Percentiles rank a stretch among this genome's conserved stretches.
Conservation (phyloP, 2,888 invertebrate genomes). For the Diplolepis rosae region DNA sequence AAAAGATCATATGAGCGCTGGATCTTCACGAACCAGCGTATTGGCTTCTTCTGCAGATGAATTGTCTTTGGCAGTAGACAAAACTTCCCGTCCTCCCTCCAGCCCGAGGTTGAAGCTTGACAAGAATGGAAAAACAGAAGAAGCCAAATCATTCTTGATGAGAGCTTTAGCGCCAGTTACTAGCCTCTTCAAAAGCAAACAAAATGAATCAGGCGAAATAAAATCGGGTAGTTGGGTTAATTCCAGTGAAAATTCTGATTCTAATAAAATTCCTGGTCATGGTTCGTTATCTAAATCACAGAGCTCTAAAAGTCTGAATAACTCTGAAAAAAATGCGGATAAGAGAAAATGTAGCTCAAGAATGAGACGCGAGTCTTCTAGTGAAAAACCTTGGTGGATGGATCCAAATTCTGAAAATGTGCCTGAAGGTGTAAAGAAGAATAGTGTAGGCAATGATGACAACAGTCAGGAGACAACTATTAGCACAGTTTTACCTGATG, state of each 20-base stretch:
- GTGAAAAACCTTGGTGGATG: constrained; percentile 71
- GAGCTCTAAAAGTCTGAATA: constrained; percentile 56
- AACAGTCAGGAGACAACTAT: constrained; percentile 70
- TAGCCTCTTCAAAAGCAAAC: constrained; percentile 81
- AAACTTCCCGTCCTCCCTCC: constrained; percentile 76
- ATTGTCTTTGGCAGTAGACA: constrained; percentile 75
- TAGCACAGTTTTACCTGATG: constrained; percentile 68
- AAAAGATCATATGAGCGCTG: constrained; percentile 62
- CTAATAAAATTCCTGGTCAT: constrained; percentile 48
- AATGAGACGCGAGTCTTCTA: constrained; percentile 59
- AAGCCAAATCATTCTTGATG: constrained; percentile 83
- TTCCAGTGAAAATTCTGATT: constrained; percentile 53
- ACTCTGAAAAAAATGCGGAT: constrained; percentile 53
- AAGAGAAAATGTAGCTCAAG: constrained; percentile 40
- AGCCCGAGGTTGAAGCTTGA: constrained; percentile 69
- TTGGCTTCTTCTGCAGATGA: constrained; percentile 77
- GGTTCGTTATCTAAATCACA: constrained; percentile 51
- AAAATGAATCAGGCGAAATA: constrained; percentile 76
- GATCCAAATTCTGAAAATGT: constrained; percentile 69
- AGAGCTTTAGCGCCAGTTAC: constrained; percentile 85
- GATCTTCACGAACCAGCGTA: constrained; percentile 76
- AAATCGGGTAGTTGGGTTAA: constrained; percentile 52
- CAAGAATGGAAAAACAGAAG: constrained; percentile 75
- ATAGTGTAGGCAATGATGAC: constrained; percentile 63
- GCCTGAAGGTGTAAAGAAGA: constrained; percentile 67